Percentiles rank a stretch among this genome's conserved stretches.
phyloP scores from a whole-genome alignment of 2,113 vertebrate species.

The Lepisosteus oculatus region DNA sequence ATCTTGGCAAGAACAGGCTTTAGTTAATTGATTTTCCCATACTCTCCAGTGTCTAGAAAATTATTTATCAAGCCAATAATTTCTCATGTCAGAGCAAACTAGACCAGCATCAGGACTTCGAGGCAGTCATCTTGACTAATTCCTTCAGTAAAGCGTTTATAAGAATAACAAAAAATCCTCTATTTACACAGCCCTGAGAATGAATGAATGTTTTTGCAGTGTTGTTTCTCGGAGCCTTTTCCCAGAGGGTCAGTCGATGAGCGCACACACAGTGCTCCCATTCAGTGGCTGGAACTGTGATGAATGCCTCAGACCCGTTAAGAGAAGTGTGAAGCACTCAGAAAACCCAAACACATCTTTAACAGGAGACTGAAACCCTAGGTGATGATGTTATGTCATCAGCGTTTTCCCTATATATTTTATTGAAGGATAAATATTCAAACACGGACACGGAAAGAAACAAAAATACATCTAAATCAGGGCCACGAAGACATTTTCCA shows the following conservation, averaged over 20 bases:
- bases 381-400: background rate
- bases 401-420: background rate
- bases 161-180: background rate
- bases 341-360: background rate
- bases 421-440: background rate
- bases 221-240: too few relatives aligned
- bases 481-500: background rate
- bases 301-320: background rate
- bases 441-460: background rate
- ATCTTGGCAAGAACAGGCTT: background rate
- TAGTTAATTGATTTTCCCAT: background rate
- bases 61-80: background rate
- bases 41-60: conserved; percentile 5
- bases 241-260: too few relatives aligned
- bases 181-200: background rate
- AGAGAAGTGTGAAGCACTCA: background rate
- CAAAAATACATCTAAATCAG: background rate
- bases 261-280: background rate
- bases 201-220: background rate
- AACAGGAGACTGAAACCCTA: background rate
- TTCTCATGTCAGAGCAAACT: background rate
- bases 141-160: background rate
- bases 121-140: background rate
- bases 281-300: background rate
- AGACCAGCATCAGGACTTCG: background rate